A percentile compares a stretch with the other conserved stretches of the same genome.
phyloP scores from a whole-genome alignment of 1,140 invertebrate species.

The Pygmarrhopalites habei region DNA sequence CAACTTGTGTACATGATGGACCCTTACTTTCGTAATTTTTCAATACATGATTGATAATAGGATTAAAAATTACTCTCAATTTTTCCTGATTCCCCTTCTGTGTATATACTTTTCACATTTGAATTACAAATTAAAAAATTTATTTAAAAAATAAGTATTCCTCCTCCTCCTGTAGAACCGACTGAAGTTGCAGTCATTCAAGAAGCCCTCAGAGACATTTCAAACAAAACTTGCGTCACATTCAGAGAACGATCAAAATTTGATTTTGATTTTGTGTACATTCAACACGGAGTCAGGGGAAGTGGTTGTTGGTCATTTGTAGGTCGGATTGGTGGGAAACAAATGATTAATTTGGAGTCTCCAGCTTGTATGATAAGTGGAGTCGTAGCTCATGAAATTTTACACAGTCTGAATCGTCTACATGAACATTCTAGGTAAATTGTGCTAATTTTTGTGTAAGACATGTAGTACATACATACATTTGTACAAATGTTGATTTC shows the following conservation, averaged over 20 bases:
- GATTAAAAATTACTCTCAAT: neutral
- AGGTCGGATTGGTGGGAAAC: conserved; percentile 41
- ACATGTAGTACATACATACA: no score
- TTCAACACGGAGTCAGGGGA: conserved; percentile 4
- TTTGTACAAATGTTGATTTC: no score
- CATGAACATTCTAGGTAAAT: no score
- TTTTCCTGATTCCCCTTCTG: neutral
- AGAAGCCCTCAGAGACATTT: conserved; percentile 48
- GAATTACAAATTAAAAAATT: neutral
- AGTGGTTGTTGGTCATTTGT: conserved; percentile 53
- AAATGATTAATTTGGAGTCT: conserved; percentile 12
- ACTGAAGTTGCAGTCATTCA: neutral
- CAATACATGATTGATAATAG: neutral
- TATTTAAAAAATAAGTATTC: neutral
- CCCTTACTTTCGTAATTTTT: neutral
- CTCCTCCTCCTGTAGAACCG: neutral
- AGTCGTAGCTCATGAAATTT: no score
- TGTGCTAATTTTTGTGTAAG: no score
- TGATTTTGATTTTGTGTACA: conserved; percentile 51
- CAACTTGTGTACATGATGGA: neutral
- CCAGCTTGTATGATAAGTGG: conserved; percentile 22
- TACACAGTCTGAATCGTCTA: no score
- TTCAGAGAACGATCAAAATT: conserved; percentile 50
- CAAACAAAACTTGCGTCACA: conserved; percentile 52
- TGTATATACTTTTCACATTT: neutral